Percentiles rank a stretch among this genome's conserved stretches.
Evolutionary conservation across 1,140 invertebrate species (phyloP).

Genomic region (Plutomurus gul): DNA sequence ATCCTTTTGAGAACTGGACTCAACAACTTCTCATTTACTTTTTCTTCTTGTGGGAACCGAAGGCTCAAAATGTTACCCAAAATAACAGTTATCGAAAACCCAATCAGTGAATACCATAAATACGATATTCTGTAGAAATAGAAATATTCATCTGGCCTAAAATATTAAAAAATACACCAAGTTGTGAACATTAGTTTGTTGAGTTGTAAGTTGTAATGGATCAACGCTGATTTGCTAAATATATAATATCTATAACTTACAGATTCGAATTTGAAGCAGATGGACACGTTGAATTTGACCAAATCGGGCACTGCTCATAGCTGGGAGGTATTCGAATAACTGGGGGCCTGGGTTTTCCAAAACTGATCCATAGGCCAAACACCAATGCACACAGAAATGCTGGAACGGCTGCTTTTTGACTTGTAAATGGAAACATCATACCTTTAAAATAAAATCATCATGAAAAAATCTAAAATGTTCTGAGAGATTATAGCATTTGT

Average conservation of each 20-base stretch:
- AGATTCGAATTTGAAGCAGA: background rate
- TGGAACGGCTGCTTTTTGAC: conserved; percentile 69
- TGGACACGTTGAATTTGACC: background rate
- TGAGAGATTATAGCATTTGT: too few relatives aligned
- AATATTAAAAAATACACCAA: too few relatives aligned
- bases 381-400: conserved; percentile 69
- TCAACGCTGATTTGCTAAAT: background rate
- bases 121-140: conserved; percentile 81
- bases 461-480: too few relatives aligned
- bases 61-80: conserved; percentile 68
- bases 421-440: conserved; percentile 70
- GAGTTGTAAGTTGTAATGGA: background rate
- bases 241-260: too few relatives aligned
- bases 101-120: conserved; percentile 79
- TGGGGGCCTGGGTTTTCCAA: conserved; percentile 75
- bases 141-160: conserved; percentile 62
- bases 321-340: conserved; percentile 63
- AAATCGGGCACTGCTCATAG: too few relatives aligned
- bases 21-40: background rate
- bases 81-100: conserved; percentile 68
- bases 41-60: conserved; percentile 36
- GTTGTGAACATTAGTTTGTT: too few relatives aligned
- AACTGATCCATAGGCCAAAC: conserved; percentile 81
- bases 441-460: too few relatives aligned
- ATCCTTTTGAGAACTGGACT: conserved; percentile 13